Percentiles rank a stretch among this genome's conserved stretches.
Evolutionary conservation across 2,113 vertebrate genomes (phyloP).

Genomic region (Chrysemys picta): DNA sequence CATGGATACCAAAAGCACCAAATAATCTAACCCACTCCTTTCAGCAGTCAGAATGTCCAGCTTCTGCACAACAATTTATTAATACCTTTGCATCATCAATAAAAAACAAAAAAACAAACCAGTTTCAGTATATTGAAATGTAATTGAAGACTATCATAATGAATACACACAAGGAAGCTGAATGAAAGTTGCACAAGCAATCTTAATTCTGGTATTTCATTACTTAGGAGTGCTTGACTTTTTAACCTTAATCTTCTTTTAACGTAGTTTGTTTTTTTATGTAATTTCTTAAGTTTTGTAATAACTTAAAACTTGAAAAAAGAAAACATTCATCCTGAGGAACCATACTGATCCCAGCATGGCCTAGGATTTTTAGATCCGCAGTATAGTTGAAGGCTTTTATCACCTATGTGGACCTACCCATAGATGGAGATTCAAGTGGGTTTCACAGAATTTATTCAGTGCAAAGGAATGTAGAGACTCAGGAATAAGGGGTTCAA

Average conservation of each 20-base stretch:
- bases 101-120: not conserved
- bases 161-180: not conserved
- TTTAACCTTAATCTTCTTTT: not conserved
- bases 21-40: not conserved
- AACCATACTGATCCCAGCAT: not conserved
- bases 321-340: not conserved
- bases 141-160: not conserved
- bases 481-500: not conserved
- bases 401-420: not conserved
- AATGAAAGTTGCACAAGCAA: not conserved
- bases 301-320: not conserved
- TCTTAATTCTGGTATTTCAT: not conserved
- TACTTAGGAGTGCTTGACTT: not conserved
- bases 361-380: not conserved
- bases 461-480: not conserved
- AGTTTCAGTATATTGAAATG: not conserved
- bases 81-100: not conserved
- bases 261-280: not conserved
- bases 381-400: not conserved
- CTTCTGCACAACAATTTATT: not conserved
- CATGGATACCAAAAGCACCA: not conserved
- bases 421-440: not conserved
- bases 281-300: not conserved
- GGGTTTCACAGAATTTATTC: not conserved
- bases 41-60: not conserved